Evolutionary conservation across 2,888 invertebrate species (phyloP), one percentile per base, ranked within the genome.

Genomic region (Pinctada fucata): DNA sequence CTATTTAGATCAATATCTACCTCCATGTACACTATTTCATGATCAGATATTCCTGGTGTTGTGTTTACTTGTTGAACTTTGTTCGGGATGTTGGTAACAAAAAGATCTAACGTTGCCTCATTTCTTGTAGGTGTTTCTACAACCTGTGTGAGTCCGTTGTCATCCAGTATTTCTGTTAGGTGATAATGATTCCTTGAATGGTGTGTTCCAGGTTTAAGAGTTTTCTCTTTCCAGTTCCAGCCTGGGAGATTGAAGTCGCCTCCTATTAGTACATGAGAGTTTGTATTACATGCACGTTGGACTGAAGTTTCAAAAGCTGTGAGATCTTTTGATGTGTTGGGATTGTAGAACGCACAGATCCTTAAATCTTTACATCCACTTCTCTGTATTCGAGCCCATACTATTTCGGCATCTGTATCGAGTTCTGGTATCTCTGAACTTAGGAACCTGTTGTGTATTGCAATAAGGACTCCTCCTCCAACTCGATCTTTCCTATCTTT

Each of bases 261-360:
- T 16, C 68, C 68, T 13, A 68, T 68, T 13, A 68, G n/a, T 2
- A 68, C 48, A 45, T 68, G 68, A 4, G 68, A 68, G 13, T 68
- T 68, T 45, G 68, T 45, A 48, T 48, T 52, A 31, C 72, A 73
- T n/a, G 73, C 73, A 51, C 66, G 65, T 5, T 68, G 68, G 2
- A 68, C 13, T 68, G 68, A 68, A 8, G 68, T 68, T 68, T 68
- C 68, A 47, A 68, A 8, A 45, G 45, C 68, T 47, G 45, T 68
- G 2, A 48, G 13, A 6, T 68, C 68, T 16, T 74, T 48, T 6
- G 73, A 66, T 66, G 74, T 66, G 49, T 74, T 74, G 3, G 74
- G 74, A 50, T 74, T 74, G 16, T 74, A 74, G 31, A 51, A 74
- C 50, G 74, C 47, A n/a, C 48, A 64, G 6, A 74, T 65, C 16